Evolutionary conservation across 1,140 invertebrate species (phyloP), one percentile per base, ranked within the genome.

Genomic region (Oreohelix idahoensis): DNA sequence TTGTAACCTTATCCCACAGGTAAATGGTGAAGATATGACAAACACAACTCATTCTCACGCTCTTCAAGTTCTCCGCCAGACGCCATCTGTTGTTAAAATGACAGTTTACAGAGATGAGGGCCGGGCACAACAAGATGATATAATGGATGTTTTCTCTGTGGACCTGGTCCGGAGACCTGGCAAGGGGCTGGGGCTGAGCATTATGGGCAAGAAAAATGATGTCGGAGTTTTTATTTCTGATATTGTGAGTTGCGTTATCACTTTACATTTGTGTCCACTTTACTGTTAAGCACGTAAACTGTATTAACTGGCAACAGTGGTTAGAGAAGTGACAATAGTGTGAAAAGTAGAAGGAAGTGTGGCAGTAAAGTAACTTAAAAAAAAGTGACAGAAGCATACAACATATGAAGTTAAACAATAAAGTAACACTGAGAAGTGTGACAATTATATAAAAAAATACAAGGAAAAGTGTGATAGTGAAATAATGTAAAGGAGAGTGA

Each of bases 201-300:
- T 98, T 83, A 95, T 97, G 32, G 96, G 96, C 29, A 95, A 96
- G 71, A 96, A 96, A 87, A 95, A 95, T 89, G 96, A 96, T 70
- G 95, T 95, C 38, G 97, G 98, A 49, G 96, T 98, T 81, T 99
- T 97, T 92, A 96, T 99, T 83, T 97, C 96, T 35, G 98, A 99
- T 92, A 95, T 99, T 89, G 98, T 99, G 92, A 95, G 95, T 81
- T 58, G 13, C 15, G 15, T 45, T n/a, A n/a, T n/a, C n/a, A n/a
- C n/a, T n/a, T n/a, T n/a, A n/a, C n/a, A n/a, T n/a, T n/a, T n/a
- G n/a, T n/a, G n/a, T n/a, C n/a, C n/a, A n/a, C n/a, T n/a, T n/a
- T n/a, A n/a, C n/a, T n/a, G n/a, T n/a, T n/a, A n/a, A n/a, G n/a
- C n/a, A n/a, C n/a, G n/a, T n/a, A n/a, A n/a, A n/a, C n/a, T n/a